Percentiles rank a stretch among this genome's conserved stretches.
Conservation (phyloP, 2,113 vertebrate species). For the Paradoxurus hermaphroditus region DNA sequence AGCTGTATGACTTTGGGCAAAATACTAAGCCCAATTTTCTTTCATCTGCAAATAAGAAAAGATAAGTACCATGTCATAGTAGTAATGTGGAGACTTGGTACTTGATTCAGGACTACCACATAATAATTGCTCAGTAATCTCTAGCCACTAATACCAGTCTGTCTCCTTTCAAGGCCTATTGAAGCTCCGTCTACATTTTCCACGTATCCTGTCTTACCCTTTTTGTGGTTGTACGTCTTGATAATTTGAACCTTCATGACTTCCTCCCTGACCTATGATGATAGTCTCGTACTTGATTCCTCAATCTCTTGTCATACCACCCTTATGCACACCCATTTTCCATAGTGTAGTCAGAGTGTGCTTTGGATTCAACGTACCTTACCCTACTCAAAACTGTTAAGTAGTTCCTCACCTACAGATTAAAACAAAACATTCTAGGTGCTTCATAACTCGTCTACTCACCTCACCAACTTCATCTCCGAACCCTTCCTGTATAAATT, state of each 20-base stretch:
- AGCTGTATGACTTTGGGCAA: not conserved
- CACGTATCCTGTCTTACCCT: not conserved
- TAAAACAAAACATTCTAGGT: not conserved
- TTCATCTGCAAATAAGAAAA: not conserved
- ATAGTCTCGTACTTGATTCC: not conserved
- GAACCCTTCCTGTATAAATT: not conserved
- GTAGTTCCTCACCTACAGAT: not conserved
- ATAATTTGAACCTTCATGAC: not conserved
- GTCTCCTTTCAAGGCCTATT: not conserved
- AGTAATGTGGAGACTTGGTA: not conserved
- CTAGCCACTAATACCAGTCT: not conserved
- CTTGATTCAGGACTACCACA: not conserved
- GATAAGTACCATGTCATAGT: not conserved
- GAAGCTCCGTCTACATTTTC: not conserved
- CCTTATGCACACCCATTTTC: not conserved
- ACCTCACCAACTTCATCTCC: not conserved
- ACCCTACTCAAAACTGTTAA: not conserved
- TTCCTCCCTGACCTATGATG: not conserved
- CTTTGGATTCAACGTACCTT: not conserved
- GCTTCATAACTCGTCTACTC: not conserved
- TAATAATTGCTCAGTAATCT: not conserved
- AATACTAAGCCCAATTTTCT: not conserved
- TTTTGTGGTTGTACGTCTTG: not conserved
- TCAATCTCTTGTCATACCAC: not conserved
- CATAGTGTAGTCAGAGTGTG: not conserved